phyloP scores from a whole-genome alignment of 2,888 invertebrate genomes.

The Phragmatobia fuliginosa region DNA sequence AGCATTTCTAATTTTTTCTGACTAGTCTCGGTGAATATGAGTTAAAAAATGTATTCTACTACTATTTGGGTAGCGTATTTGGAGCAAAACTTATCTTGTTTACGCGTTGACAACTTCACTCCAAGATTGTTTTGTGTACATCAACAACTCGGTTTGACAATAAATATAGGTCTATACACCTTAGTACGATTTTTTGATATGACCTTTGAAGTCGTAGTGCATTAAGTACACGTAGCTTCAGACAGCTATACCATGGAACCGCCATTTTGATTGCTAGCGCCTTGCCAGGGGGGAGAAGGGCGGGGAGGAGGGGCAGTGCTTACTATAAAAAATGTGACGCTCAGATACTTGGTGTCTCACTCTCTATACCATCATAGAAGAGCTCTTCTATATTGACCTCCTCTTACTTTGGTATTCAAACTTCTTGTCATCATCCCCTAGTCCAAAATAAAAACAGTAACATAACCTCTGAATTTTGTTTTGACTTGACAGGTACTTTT shows the following conservation, averaged over 20 bases:
- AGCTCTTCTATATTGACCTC: slow-evolving; percentile 16
- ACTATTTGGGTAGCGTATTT: slow-evolving; percentile 18
- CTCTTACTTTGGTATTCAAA: slow-evolving; percentile 20
- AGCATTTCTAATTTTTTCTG: slow-evolving; percentile 4
- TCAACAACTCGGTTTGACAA: slow-evolving; percentile 25
- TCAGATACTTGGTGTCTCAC: slow-evolving; percentile 64
- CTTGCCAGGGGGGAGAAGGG: slow-evolving; percentile 72
- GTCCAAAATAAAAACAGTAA: slow-evolving; percentile 47
- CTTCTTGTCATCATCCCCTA: slow-evolving; percentile 30
- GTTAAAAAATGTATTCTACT: slow-evolving; percentile 3
- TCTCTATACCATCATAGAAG: slow-evolving; percentile 56
- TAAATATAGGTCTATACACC: slow-evolving; percentile 18
- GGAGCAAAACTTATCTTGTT: slow-evolving; percentile 36
- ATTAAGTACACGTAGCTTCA: slow-evolving; percentile 75
- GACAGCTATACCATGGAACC: slow-evolving; percentile 75
- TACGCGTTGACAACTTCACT: slow-evolving; percentile 25
- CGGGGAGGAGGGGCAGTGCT: slow-evolving; percentile 65
- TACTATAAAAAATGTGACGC: slow-evolving; percentile 76
- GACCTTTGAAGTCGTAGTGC: slow-evolving; percentile 60
- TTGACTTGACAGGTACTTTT: slow-evolving; percentile 69
- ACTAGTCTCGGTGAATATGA: slow-evolving; percentile 2
- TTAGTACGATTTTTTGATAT: slow-evolving; percentile 41
- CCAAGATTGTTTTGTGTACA: slow-evolving; percentile 33
- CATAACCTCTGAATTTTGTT: slow-evolving; percentile 64
- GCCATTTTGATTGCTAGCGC: slow-evolving; percentile 84